Evolutionary conservation across 2,888 invertebrate genomes (phyloP).

Genomic region (Baccha elongata): DNA sequence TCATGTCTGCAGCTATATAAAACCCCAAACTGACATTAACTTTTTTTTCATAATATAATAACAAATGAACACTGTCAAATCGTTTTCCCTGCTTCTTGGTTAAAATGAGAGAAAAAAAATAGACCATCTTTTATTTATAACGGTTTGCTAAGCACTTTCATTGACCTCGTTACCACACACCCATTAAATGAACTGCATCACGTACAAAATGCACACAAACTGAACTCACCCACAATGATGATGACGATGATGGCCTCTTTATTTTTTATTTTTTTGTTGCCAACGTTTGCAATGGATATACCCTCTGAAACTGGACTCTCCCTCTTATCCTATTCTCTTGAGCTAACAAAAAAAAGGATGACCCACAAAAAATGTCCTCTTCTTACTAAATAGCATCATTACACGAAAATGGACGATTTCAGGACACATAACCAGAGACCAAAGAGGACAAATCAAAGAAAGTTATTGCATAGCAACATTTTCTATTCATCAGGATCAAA

Average conservation of each 20-base stretch:
- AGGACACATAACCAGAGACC: slow-evolving; percentile 46
- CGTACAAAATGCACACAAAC: slow-evolving; percentile 56
- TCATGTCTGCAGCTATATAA: slow-evolving; percentile 39
- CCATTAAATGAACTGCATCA: slow-evolving; percentile 62
- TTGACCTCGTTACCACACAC: slow-evolving; percentile 67
- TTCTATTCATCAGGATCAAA: slow-evolving; percentile 69
- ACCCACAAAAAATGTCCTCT: slow-evolving; percentile 66
- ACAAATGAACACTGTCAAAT: slow-evolving; percentile 36
- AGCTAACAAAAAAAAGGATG: slow-evolving; percentile 36
- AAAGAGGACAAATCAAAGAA: slow-evolving; percentile 41
- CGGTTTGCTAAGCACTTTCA: slow-evolving; percentile 41
- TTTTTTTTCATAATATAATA: slow-evolving; percentile 1
- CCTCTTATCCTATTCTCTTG: not conserved
- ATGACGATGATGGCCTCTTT: slow-evolving; percentile 41
- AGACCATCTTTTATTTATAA: slow-evolving; percentile 46
- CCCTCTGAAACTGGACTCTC: slow-evolving; percentile 45
- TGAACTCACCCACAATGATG: slow-evolving; percentile 25
- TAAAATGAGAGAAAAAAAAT: not conserved
- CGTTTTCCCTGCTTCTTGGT: slow-evolving; percentile 1
- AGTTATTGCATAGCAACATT: slow-evolving; percentile 60
- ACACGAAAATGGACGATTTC: slow-evolving; percentile 62
- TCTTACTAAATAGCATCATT: slow-evolving; percentile 71
- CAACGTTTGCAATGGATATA: slow-evolving; percentile 49
- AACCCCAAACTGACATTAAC: slow-evolving; percentile 20
- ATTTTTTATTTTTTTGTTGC: slow-evolving; percentile 26